These are phyloP conservation scores for Cosmorhoe ocellata DNA, from an alignment of 2,888 invertebrate genomes.

Conservation along the genomic window DNA sequence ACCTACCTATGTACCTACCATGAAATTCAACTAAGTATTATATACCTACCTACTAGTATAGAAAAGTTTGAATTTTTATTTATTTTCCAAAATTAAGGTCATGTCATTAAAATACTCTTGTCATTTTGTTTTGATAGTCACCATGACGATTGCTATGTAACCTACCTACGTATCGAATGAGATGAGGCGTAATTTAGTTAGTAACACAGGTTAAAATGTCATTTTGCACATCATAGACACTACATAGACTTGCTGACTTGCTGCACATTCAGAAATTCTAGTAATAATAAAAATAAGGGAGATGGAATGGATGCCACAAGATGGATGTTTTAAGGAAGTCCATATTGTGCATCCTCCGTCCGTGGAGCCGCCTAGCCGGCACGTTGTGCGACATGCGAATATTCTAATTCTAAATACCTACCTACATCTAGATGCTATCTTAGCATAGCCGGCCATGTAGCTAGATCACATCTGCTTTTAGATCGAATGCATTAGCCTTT, in stretches of 20 bases:
- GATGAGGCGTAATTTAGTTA: neutral
- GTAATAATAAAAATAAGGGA: too few species aligned
- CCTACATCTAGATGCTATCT: constrained; percentile 41
- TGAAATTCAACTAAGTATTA: too few species aligned
- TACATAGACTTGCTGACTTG: too few species aligned
- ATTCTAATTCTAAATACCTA: constrained; percentile 59
- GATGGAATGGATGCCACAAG: constrained; percentile 52
- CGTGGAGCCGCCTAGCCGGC: constrained; percentile 42
- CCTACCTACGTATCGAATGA: neutral
- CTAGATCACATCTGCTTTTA: constrained; percentile 59
- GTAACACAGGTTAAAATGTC: neutral
- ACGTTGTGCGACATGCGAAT: constrained; percentile 55
- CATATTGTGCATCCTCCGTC: constrained; percentile 58
- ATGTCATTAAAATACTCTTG: constrained; percentile 27
- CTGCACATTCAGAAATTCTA: too few species aligned
- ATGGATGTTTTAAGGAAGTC: constrained; percentile 59
- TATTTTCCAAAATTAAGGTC: constrained; percentile 6
- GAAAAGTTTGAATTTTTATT: neutral
- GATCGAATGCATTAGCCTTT: constrained; percentile 53
- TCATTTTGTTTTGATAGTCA: constrained; percentile 18
- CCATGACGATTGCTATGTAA: constrained; percentile 12
- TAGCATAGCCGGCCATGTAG: constrained; percentile 33
- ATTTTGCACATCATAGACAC: neutral
- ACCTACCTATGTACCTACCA: too few species aligned
- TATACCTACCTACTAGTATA: neutral